Conservation (phyloP, 2,113 vertebrate species). For the Corythornis cristatus region DNA sequence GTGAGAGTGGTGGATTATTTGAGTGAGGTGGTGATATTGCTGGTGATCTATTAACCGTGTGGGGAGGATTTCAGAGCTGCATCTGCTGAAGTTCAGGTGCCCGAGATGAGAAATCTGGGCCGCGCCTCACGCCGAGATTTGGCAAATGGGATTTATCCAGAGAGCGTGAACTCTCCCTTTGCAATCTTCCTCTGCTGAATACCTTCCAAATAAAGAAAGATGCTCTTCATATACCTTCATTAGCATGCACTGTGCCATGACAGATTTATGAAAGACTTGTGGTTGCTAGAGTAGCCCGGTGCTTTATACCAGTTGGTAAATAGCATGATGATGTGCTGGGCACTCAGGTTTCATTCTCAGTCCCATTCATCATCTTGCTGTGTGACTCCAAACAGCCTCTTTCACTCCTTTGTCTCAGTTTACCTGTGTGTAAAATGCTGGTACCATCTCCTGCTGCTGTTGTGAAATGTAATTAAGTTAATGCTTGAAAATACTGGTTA, state of each 20-base stretch:
- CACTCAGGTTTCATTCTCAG: slow-evolving; percentile 10
- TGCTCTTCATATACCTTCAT: slow-evolving; percentile 40
- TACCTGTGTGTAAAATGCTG: slow-evolving; percentile 13
- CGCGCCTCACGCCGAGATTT: background rate
- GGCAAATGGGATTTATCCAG: slow-evolving; percentile 4
- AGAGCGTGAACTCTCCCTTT: slow-evolving; percentile 2
- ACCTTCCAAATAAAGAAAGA: slow-evolving; percentile 46
- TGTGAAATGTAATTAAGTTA: slow-evolving; percentile 18
- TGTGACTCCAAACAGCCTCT: slow-evolving; percentile 8
- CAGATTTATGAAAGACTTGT: slow-evolving; percentile 33
- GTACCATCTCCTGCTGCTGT: background rate
- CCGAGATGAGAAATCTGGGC: background rate
- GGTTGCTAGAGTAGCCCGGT: background rate
- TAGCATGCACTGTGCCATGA: slow-evolving; percentile 20
- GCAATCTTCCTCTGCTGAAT: background rate
- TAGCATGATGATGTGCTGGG: slow-evolving; percentile 23
- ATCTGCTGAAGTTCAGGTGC: background rate
- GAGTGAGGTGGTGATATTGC: background rate
- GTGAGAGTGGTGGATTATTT: background rate
- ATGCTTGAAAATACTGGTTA: background rate
- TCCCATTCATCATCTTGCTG: slow-evolving; percentile 26
- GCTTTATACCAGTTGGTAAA: slow-evolving; percentile 42
- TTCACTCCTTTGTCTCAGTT: slow-evolving; percentile 46
- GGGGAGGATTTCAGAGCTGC: background rate
- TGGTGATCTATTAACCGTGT: background rate